Conservation (phyloP, 2,797 vertebrate genomes). For the Microtus obscurus region DNA sequence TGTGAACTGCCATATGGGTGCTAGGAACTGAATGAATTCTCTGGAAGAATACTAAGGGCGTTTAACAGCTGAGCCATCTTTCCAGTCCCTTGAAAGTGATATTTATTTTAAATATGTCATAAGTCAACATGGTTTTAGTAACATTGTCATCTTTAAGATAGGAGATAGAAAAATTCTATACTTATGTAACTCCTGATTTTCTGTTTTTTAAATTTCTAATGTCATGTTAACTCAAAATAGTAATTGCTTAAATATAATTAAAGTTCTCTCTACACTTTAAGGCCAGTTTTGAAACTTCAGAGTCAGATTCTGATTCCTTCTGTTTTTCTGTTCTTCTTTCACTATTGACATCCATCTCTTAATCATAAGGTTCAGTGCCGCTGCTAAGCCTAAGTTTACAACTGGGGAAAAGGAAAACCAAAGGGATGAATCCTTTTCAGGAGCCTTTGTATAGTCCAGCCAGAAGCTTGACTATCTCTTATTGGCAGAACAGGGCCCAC, state of each 20-base stretch:
- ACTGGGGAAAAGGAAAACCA: background rate
- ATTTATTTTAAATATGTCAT: background rate
- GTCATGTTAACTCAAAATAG: constrained; percentile 15
- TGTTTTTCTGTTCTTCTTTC: constrained; percentile 10
- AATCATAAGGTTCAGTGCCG: background rate
- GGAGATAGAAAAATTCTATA: background rate
- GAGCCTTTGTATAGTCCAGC: background rate
- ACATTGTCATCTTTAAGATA: constrained; percentile 11
- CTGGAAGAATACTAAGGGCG: background rate
- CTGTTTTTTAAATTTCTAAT: background rate
- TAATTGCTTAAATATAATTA: constrained; percentile 32
- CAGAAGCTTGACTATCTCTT: background rate
- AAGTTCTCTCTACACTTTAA: constrained; percentile 31
- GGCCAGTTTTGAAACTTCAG: background rate
- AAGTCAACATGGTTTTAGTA: constrained; percentile 10
- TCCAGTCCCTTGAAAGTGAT: background rate
- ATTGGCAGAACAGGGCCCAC: constrained; percentile 19
- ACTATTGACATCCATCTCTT: background rate
- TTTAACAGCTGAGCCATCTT: background rate
- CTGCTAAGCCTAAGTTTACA: constrained; percentile 10
- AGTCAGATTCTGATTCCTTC: background rate
- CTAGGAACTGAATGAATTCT: background rate
- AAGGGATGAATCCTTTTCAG: background rate
- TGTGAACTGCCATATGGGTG: background rate
- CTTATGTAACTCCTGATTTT: constrained; percentile 12